Percentiles rank a stretch among this genome's conserved stretches.
Conservation (phyloP, 2,113 vertebrate genomes). For the Dipodomys stephensi region DNA sequence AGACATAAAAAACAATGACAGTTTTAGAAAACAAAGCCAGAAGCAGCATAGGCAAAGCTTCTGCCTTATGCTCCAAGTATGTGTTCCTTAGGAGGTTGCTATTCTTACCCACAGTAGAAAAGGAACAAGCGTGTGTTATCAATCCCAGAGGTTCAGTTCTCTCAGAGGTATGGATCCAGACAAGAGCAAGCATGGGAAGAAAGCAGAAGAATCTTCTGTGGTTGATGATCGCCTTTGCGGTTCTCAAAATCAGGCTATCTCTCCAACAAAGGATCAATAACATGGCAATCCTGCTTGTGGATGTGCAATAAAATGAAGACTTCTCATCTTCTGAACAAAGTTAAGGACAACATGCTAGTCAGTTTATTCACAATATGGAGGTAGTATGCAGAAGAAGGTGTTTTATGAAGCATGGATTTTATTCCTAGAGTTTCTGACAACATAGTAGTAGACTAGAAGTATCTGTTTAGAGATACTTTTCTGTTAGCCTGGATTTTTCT, state of each 20-base stretch:
- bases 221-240: neutral
- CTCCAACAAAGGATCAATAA: neutral
- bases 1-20: neutral
- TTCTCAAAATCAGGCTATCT: neutral
- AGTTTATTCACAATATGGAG: neutral
- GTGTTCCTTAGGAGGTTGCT: too few species aligned
- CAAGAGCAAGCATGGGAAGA: neutral
- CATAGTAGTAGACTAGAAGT: neutral
- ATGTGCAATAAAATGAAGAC: conserved; percentile 7
- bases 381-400: neutral
- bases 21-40: neutral
- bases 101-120: too few species aligned
- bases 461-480: neutral
- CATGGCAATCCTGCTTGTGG: neutral
- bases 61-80: neutral
- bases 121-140: neutral
- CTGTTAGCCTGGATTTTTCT: neutral
- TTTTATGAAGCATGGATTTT: neutral
- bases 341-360: neutral
- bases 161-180: neutral
- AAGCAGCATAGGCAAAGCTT: neutral
- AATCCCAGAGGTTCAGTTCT: neutral
- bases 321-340: neutral
- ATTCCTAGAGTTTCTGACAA: neutral
- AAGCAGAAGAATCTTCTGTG: neutral